A percentile compares a stretch with the other conserved stretches of the same genome.
These are phyloP conservation scores for Scaptodrosophila latifasciaeformis DNA, from an alignment of 2,888 invertebrate species.

Conservation along the genomic window DNA sequence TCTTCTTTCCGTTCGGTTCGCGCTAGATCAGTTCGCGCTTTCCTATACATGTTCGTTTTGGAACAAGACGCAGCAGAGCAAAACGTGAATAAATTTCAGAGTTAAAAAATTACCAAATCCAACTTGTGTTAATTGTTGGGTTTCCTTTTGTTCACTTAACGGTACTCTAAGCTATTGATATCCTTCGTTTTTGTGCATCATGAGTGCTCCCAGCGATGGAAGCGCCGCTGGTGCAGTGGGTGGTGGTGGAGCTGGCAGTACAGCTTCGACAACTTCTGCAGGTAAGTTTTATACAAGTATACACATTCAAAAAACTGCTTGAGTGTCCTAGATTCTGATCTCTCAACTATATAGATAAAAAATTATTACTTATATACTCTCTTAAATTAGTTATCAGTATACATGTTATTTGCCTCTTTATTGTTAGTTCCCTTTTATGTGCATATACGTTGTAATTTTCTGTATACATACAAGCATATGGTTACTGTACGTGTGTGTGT, in stretches of 20 bases:
- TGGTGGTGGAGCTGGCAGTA: slow-evolving; percentile 45
- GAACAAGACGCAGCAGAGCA: too few species aligned
- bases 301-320: background rate
- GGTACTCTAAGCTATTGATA: slow-evolving; percentile 55
- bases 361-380: background rate
- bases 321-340: too few species aligned
- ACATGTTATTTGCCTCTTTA: slow-evolving; percentile 14
- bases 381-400: background rate
- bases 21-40: too few species aligned
- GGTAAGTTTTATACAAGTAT: slow-evolving; percentile 51
- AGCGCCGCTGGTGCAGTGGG: slow-evolving; percentile 54
- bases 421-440: slow-evolving; percentile 39
- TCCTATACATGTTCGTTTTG: too few species aligned
- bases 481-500: slow-evolving; percentile 18
- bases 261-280: slow-evolving; percentile 58
- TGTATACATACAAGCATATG: slow-evolving; percentile 44
- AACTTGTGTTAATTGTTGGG: too few species aligned
- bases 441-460: slow-evolving; percentile 39
- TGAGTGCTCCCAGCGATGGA: slow-evolving; percentile 63
- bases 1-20: too few species aligned
- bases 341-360: too few species aligned
- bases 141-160: too few species aligned
- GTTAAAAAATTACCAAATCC: too few species aligned
- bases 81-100: too few species aligned
- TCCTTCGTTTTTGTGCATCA: slow-evolving; percentile 59